Base-by-base conservation (phyloP, 2,888 invertebrate genomes). In the Diaprepes abbreviatus region DNA sequence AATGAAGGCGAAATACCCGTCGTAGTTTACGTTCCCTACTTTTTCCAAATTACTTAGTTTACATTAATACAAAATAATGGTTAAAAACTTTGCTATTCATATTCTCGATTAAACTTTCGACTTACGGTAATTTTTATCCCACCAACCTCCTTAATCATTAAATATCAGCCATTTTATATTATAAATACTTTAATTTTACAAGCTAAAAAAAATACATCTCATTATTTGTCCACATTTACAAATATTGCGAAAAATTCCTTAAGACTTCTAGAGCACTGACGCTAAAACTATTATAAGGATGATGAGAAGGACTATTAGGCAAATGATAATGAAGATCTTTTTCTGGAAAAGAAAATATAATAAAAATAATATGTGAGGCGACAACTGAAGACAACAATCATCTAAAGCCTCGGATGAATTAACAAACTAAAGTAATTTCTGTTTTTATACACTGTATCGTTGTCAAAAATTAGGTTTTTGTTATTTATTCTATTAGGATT, bases 291-390 rank as follows among this genome's bases (percentile, higher is more conserved):
- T 89, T 87, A 90, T 88, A 87, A 92, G 88, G 87, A 93, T 89
- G 87, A 91, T 87, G 89, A 91, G 86, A 86, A 90, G 89, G 86
- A 93, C 87, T 85, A 90, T 87, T 87, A 93, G 89, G 91, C 93
- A 93, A 89, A 93, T 90, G 86, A 92, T 89, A 89, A 93, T 92
- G 90, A 92, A 90, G 90, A 93, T 91, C 90, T 92, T 91, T 92
- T 93, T 93, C 93, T 93, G 93, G 84, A 90, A 92, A 87, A 86
- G 87, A 83, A 89, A 86, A 85, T 85, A 24, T 82, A 75, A 69
- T 45, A 71, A 75, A 72, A 69, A 72, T 38, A 67, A 67, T 67
- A 58, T 17, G 38, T 28, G 57, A 43, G 50, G 21, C 19, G 36
- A 66, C 19, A 43, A 59, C 31, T 9, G 19, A 40, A 12, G 57